Base-by-base conservation (phyloP, 37 sponge, comb jelly and placozoan genomes). In the Chondrilla cf. caribensis region DNA sequence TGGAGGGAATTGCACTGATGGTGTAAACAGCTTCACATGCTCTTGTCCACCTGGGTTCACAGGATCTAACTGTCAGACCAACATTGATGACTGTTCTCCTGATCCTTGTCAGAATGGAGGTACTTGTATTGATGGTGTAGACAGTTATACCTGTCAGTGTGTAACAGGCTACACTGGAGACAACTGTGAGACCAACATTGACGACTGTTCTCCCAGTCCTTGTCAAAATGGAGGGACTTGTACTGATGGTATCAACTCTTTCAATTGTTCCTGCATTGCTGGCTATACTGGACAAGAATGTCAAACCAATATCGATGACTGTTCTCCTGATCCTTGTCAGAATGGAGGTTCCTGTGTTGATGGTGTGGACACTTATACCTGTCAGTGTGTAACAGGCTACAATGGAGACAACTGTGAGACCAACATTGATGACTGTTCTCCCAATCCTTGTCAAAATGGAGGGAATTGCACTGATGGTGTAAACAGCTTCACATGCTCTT, bases 161-260 rank as follows among this genome's bases (percentile, higher is more conserved):
- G 22, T 29, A 0, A 21, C 47, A 38, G 82, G 82, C 24, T 81
- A 58, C 66, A 62, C 82, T 62, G 84, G 84, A 55, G 77, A 84
- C 11, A 28, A 43, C 19, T 84, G 84, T 54, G 77, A 58, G 32
- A 8, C 43, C 28, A 76, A 84, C 36, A 32, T 84, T 57, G 77
- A 84, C 47, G 77, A 55, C 40, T 84, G 84, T 76, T 8, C 32
- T n/a, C 55, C 57, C 38, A 60, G 21, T 47, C 77, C 77, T 54
- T 84, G 84, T 75, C 77, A 84, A 77, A 84, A 84, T 44, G 86
- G 86, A 25, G 86, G 86, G 28, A 80, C n/a, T 4, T 85, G 86
- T 47, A 64, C 37, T 64, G 81, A 79, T 62, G 71, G 81, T 8
- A 25, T 79, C 2, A 85, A 79, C 25, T 19, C 8, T 21, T 85